These are phyloP conservation scores for Metacarcinus magister DNA, from an alignment of 2,888 invertebrate species.

Conservation along the genomic window DNA sequence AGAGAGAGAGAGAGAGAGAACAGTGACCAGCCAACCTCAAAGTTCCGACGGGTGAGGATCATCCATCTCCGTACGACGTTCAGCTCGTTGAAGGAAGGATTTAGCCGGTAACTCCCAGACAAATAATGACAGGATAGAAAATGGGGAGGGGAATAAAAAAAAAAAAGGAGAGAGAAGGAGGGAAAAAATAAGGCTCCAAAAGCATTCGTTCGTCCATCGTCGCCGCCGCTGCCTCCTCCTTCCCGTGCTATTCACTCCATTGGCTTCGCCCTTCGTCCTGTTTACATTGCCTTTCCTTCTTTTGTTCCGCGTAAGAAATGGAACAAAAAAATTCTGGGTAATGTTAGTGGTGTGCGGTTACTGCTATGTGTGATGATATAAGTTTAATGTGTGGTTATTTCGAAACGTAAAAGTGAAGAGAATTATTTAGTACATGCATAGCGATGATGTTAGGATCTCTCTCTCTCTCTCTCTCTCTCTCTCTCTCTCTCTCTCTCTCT, in stretches of 20 bases:
- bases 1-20: conserved; percentile 11
- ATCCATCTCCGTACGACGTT: conserved; percentile 17
- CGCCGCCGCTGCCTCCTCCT: neutral
- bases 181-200: neutral
- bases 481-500: neutral
- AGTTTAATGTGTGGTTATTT: neutral
- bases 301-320: neutral
- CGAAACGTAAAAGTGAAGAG: neutral
- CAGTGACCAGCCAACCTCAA: conserved; percentile 38
- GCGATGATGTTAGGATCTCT: neutral
- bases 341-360: neutral
- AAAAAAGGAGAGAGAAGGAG: neutral
- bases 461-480: conserved; percentile 33
- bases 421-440: too few relatives aligned
- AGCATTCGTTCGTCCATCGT: neutral
- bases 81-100: conserved; percentile 29
- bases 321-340: neutral
- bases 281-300: neutral
- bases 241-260: neutral
- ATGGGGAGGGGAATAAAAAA: neutral
- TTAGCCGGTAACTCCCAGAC: conserved; percentile 26
- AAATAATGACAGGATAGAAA: conserved; percentile 38
- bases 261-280: neutral
- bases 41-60: neutral
- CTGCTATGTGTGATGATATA: neutral